Percentiles rank a stretch among this genome's conserved stretches.
phyloP scores from a whole-genome alignment of 2,113 vertebrate genomes.

The Podarcis cretensis region DNA sequence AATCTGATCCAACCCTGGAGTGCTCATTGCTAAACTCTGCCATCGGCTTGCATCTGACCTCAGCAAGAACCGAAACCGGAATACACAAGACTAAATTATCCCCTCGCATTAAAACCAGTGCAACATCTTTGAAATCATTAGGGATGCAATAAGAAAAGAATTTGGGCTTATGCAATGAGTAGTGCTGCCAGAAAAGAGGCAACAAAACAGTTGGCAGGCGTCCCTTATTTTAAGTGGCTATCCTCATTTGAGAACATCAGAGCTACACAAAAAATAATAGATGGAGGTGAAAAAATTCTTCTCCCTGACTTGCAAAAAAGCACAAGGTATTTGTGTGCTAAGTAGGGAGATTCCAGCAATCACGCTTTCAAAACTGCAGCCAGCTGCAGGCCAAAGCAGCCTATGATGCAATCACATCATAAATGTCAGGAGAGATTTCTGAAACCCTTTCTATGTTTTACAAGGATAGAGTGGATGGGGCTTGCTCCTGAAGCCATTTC shows the following conservation, averaged over 20 bases:
- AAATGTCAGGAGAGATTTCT: neutral
- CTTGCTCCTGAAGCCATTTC: neutral
- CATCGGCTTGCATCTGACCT: slow-evolving; percentile 51
- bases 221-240: slow-evolving; percentile 1
- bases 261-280: neutral
- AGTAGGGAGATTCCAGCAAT: neutral
- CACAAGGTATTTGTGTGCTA: neutral
- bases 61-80: slow-evolving; percentile 15
- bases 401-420: neutral
- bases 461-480: neutral
- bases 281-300: neutral
- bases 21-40: slow-evolving; percentile 57
- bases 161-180: slow-evolving; percentile 22
- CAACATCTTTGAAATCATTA: slow-evolving; percentile 17
- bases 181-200: neutral
- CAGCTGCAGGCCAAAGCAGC: neutral
- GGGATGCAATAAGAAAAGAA: slow-evolving; percentile 4
- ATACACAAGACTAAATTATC: slow-evolving; percentile 34
- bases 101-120: slow-evolving; percentile 41
- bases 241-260: neutral
- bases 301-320: neutral
- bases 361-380: neutral
- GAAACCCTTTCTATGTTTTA: neutral
- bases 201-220: slow-evolving; percentile 10
- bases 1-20: slow-evolving; percentile 31